phyloP scores from a whole-genome alignment of 2,113 vertebrate genomes.

The Laticauda laticaudata region DNA sequence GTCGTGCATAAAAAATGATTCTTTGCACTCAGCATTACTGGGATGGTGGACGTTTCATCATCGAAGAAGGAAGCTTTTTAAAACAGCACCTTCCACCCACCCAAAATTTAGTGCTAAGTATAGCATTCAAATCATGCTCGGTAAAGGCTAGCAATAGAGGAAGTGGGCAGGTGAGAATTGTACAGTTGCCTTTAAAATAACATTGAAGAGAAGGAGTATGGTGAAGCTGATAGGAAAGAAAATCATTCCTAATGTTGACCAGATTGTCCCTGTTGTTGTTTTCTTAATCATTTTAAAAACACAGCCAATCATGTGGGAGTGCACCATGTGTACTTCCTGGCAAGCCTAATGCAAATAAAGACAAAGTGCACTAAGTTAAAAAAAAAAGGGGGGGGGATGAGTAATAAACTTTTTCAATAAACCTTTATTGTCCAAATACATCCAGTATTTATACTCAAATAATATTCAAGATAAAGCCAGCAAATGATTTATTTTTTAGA shows the following conservation, averaged over 20 bases:
- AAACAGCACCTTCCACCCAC: background rate
- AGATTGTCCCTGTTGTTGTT: background rate
- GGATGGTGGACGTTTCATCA: background rate
- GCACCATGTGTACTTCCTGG: background rate
- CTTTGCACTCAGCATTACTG: background rate
- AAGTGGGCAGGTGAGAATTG: background rate
- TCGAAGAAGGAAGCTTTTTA: background rate
- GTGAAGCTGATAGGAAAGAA: background rate
- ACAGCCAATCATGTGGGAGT: background rate
- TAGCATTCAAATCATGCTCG: background rate
- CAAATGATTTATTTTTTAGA: background rate
- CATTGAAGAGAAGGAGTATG: background rate
- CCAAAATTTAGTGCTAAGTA: background rate
- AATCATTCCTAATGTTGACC: background rate
- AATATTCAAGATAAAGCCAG: background rate
- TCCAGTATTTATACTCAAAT: background rate
- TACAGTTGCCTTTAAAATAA: background rate
- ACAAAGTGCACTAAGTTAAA: background rate
- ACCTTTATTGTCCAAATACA: background rate
- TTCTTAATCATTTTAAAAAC: background rate
- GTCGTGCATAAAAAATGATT: background rate
- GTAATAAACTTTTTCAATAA: background rate
- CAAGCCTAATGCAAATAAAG: background rate
- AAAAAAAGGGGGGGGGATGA: background rate
- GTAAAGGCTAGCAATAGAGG: background rate